These are phyloP conservation scores for Pagrus major DNA, from an alignment of 2,113 vertebrate genomes.

Conservation along the genomic window DNA sequence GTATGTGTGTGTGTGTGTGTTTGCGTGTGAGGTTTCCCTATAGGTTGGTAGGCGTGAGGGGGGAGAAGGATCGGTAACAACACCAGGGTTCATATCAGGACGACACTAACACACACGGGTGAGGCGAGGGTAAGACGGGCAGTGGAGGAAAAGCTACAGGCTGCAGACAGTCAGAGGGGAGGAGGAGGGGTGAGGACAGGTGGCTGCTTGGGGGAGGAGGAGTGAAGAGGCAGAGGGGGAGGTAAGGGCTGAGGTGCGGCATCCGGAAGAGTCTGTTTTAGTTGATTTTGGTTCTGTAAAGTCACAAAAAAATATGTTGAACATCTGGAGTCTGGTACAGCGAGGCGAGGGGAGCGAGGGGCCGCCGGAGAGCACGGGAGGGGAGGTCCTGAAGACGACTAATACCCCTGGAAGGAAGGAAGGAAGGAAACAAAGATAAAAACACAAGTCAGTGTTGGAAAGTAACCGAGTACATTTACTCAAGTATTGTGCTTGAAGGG, in stretches of 20 bases:
- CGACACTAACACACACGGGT: conserved; percentile 78
- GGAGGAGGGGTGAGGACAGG: conserved; percentile 32
- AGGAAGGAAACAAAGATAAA: background rate
- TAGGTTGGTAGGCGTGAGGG: conserved; percentile 31
- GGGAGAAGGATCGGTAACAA: conserved; percentile 56
- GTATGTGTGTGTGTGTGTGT: conserved; percentile 58
- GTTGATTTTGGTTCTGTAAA: conserved; percentile 78
- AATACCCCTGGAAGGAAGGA: conserved; percentile 78
- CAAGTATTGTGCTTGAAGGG: too few species aligned
- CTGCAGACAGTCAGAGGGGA: conserved; percentile 38
- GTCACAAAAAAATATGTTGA: conserved; percentile 85
- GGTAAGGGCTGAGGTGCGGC: conserved; percentile 45
- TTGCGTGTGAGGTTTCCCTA: conserved; percentile 58
- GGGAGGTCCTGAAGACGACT: conserved; percentile 60
- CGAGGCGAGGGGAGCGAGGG: conserved; percentile 59
- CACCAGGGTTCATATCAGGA: conserved; percentile 74
- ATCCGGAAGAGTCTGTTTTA: conserved; percentile 77
- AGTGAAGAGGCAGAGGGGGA: conserved; percentile 1
- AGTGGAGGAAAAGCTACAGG: conserved; percentile 61
- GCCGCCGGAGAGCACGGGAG: conserved; percentile 45
- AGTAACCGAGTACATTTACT: too few species aligned
- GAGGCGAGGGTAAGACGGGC: conserved; percentile 28
- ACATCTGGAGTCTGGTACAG: conserved; percentile 79
- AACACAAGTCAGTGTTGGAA: background rate
- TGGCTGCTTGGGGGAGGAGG: background rate